phyloP scores from a whole-genome alignment of 2,797 vertebrate species.

The Leuciscus waleckii region DNA sequence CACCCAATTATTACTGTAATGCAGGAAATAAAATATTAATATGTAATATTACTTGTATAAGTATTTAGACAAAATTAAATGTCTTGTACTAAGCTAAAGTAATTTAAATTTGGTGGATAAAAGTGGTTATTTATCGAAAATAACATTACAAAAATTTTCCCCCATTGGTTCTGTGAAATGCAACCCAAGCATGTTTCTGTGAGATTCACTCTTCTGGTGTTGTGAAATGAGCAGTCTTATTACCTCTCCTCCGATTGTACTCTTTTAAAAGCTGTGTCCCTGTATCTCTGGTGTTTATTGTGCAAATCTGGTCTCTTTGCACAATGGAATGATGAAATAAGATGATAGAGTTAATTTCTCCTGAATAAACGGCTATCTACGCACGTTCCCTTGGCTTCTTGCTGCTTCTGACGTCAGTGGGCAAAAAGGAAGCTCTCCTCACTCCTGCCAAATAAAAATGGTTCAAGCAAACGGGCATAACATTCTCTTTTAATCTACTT shows the following conservation, averaged over 20 bases:
- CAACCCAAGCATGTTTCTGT: background rate
- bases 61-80: background rate
- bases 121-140: background rate
- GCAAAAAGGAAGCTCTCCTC: conserved; percentile 7
- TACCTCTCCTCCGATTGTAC: background rate
- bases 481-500: conserved; percentile 50
- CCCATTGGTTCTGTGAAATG: background rate
- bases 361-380: conserved; percentile 12
- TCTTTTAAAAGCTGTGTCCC: background rate
- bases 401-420: conserved; percentile 27
- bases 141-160: background rate
- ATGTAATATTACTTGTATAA: background rate
- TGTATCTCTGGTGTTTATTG: conserved; percentile 23
- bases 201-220: background rate
- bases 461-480: conserved; percentile 40
- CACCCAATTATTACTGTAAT: too few relatives aligned
- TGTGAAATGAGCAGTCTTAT: background rate
- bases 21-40: background rate
- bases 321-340: conserved; percentile 20
- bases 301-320: background rate
- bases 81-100: background rate
- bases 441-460: conserved; percentile 19
- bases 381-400: conserved; percentile 6
- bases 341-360: conserved; percentile 11
- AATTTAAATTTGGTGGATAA: background rate